phyloP scores from a whole-genome alignment of 2,113 vertebrate genomes.

The Vulpes lagopus region DNA sequence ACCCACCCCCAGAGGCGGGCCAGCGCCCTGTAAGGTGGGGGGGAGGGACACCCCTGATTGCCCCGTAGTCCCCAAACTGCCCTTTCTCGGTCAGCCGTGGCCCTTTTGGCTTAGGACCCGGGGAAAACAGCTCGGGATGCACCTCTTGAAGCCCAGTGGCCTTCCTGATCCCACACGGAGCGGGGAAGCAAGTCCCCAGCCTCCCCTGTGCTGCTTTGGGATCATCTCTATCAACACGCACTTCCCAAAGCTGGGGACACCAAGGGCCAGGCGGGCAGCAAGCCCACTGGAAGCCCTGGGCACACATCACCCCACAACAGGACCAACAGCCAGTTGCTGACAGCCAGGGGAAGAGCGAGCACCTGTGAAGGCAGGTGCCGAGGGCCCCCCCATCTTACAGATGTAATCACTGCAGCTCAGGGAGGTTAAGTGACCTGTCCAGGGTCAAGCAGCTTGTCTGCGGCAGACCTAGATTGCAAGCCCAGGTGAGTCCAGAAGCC shows the following conservation, averaged over 20 bases:
- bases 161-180: not conserved
- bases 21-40: not conserved
- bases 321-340: not conserved
- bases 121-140: not conserved
- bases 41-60: not conserved
- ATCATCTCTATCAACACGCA: not conserved
- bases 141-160: not conserved
- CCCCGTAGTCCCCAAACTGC: not conserved
- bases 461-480: not conserved
- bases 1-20: not conserved
- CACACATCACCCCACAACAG: not conserved
- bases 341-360: not conserved
- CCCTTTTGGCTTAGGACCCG: not conserved
- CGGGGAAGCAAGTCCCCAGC: not conserved
- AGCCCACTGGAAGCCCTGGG: not conserved
- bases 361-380: not conserved
- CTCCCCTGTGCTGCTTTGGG: not conserved
- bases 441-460: not conserved
- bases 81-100: not conserved
- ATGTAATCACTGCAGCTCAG: constrained; percentile 13
- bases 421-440: not conserved
- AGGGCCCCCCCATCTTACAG: not conserved
- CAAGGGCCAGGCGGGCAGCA: not conserved
- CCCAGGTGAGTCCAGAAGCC: not conserved
- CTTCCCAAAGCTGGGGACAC: not conserved